A percentile compares a stretch with the other conserved stretches of the same genome.
Conservation (phyloP, 2,888 invertebrate species). For the Sinhomidia bicolor region DNA sequence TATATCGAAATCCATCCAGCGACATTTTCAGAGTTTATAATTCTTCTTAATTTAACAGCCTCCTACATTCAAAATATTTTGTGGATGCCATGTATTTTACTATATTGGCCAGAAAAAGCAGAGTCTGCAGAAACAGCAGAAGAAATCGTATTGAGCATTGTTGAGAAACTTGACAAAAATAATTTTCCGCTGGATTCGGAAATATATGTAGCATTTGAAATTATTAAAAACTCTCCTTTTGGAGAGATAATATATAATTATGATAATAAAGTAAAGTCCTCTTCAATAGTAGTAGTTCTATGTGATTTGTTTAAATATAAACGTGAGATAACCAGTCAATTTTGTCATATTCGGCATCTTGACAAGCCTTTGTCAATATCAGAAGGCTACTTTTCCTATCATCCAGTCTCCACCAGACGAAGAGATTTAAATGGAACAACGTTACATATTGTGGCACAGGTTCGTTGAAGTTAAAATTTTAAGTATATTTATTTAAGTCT, state of each 20-base stretch:
- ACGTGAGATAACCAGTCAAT: background rate
- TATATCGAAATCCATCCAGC: slow-evolving; percentile 14
- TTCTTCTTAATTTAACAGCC: background rate
- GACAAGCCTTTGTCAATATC: slow-evolving; percentile 1
- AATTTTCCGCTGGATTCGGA: slow-evolving; percentile 30
- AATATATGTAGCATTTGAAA: slow-evolving; percentile 28
- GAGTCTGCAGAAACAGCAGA: background rate
- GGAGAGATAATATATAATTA: no score
- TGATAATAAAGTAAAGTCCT: background rate
- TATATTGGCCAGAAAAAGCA: background rate
- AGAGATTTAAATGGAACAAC: slow-evolving; percentile 26
- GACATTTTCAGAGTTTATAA: background rate
- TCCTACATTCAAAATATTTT: background rate
- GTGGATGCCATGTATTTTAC: slow-evolving; percentile 31
- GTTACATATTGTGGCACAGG: slow-evolving; percentile 52
- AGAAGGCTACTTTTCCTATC: slow-evolving; percentile 28
- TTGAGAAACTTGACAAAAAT: background rate
- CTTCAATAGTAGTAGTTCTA: background rate
- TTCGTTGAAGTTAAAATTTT: slow-evolving; percentile 5
- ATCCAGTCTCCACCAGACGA: slow-evolving; percentile 22
- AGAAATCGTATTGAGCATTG: background rate
- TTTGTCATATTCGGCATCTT: slow-evolving; percentile 22
- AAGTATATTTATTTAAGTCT: background rate
- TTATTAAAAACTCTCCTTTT: background rate
- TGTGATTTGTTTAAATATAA: slow-evolving; percentile 34